A percentile compares a stretch with the other conserved stretches of the same genome.
Evolutionary conservation across 2,797 vertebrate species (phyloP).

Genomic region (Muscicapa striata): DNA sequence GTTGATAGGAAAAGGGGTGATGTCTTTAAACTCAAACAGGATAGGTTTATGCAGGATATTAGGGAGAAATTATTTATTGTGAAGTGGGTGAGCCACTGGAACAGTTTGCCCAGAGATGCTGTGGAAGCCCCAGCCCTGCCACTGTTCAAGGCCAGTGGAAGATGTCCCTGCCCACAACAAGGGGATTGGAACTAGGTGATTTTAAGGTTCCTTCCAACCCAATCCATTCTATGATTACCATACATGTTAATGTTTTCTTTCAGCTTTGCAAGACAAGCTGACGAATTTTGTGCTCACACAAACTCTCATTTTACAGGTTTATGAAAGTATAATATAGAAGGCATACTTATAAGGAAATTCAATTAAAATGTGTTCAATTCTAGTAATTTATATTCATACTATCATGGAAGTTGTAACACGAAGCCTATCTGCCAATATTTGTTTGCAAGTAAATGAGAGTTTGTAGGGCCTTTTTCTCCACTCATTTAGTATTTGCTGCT

Average conservation of each 20-base stretch:
- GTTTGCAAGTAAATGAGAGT: neutral
- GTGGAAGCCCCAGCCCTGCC: neutral
- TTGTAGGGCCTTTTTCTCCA: neutral
- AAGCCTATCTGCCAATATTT: neutral
- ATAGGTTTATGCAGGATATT: neutral
- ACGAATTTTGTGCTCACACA: neutral
- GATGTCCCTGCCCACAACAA: neutral
- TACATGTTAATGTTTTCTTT: neutral
- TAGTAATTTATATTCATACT: slow-evolving; percentile 3
- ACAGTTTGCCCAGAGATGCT: no score
- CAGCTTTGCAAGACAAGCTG: neutral
- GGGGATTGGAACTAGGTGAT: rapidly evolving
- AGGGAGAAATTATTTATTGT: neutral
- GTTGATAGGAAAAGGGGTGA: no score
- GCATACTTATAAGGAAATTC: neutral
- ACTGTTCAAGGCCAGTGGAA: neutral
- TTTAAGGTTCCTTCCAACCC: neutral
- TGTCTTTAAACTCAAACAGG: neutral
- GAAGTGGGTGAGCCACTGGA: rapidly evolving
- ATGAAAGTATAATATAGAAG: neutral
- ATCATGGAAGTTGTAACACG: neutral
- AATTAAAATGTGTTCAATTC: neutral
- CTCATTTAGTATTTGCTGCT: neutral
- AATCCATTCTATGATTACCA: neutral
- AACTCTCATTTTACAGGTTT: neutral